A percentile compares a stretch with the other conserved stretches of the same genome.
Conservation (phyloP, 2,113 vertebrate genomes). For the Arvicanthis niloticus region DNA sequence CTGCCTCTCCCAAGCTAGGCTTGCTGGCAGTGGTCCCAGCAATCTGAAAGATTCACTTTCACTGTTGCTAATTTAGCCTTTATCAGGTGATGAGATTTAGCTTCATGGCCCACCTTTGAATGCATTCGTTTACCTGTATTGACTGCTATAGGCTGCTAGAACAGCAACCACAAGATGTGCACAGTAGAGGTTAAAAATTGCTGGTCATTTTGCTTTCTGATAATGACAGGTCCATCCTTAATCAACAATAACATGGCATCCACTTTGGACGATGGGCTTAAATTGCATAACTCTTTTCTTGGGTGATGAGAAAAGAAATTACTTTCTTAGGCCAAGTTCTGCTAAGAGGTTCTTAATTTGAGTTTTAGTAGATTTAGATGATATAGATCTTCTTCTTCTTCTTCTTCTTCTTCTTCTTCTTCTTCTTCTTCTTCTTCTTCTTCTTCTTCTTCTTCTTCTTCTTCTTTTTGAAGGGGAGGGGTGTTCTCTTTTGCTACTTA, state of each 20-base stretch:
- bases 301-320: constrained; percentile 78
- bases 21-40: not conserved
- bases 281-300: constrained; percentile 38
- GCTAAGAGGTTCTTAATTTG: constrained; percentile 56
- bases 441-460: no score
- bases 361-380: constrained; percentile 29
- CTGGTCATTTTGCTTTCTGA: constrained; percentile 53
- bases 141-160: not conserved
- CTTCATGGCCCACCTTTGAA: constrained; percentile 62
- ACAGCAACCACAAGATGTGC: constrained; percentile 60
- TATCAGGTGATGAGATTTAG: constrained; percentile 59
- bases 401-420: no score
- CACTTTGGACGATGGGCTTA: constrained; percentile 53
- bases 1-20: not conserved
- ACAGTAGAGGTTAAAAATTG: constrained; percentile 48
- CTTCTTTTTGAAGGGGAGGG: not conserved
- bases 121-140: constrained; percentile 65
- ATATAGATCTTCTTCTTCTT: not conserved
- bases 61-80: constrained; percentile 69
- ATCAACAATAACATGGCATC: constrained; percentile 47
- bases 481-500: not conserved
- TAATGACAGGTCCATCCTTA: not conserved
- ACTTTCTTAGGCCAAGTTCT: constrained; percentile 65
- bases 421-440: no score
- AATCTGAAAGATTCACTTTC: constrained; percentile 25